A percentile compares a stretch with the other conserved stretches of the same genome.
Conservation (phyloP, 2,888 invertebrate species). For the Hirudinaria manillensis region DNA sequence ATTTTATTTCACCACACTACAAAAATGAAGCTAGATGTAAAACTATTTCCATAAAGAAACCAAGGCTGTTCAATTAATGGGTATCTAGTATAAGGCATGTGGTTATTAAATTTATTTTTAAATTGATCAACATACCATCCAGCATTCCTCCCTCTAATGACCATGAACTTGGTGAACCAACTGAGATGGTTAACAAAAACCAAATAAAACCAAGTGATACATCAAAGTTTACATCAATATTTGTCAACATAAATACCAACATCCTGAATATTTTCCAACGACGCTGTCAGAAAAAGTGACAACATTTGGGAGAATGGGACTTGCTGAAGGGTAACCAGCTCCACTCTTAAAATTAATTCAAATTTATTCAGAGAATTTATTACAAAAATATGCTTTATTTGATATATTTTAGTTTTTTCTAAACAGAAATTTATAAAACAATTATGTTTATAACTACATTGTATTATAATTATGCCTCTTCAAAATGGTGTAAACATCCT, state of each 20-base stretch:
- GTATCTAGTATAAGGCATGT: no score
- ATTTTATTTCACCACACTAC: no score
- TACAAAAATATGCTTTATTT: no score
- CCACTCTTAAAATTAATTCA: conserved; percentile 8
- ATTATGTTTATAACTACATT: no score
- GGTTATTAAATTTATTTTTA: no score
- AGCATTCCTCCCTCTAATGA: conserved; percentile 28
- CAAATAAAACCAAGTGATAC: background rate
- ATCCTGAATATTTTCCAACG: conserved; percentile 32
- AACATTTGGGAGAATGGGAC: conserved; percentile 17
- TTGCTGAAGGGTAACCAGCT: conserved; percentile 16
- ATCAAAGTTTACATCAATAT: background rate
- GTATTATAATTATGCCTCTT: no score
- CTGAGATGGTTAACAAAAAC: conserved; percentile 9
- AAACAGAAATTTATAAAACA: no score
- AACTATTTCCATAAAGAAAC: no score
- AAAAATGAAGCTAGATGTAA: no score
- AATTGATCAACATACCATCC: background rate
- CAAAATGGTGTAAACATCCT: no score
- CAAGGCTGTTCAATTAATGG: no score
- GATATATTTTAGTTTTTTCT: no score
- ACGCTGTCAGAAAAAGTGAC: conserved; percentile 22
- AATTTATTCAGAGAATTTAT: background rate
- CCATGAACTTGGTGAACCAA: conserved; percentile 34
- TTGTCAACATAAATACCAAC: conserved; percentile 18